Evolutionary conservation across 2,888 invertebrate genomes (phyloP).

Genomic region (Parnassius glacialis): DNA sequence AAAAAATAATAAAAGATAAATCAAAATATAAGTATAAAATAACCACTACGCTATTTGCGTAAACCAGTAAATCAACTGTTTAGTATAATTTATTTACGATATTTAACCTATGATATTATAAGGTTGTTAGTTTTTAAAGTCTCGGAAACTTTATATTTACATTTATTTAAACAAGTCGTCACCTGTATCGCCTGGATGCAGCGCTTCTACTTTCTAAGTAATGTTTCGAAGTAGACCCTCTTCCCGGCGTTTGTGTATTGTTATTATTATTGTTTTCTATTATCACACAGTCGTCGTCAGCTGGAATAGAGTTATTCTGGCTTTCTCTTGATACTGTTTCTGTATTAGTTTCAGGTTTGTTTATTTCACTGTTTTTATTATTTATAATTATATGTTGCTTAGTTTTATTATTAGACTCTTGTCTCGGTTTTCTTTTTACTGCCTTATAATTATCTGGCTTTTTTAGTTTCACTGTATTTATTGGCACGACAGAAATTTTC

Average conservation of each 20-base stretch:
- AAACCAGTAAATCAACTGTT: too few relatives aligned
- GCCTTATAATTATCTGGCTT: slow-evolving; percentile 36
- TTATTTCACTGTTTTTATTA: slow-evolving; percentile 20
- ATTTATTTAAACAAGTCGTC: too few relatives aligned
- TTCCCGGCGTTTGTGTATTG: slow-evolving; percentile 24
- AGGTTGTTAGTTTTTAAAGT: too few relatives aligned
- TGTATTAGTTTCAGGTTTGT: slow-evolving; percentile 1
- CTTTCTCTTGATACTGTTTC: slow-evolving; percentile 1
- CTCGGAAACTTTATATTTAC: too few relatives aligned
- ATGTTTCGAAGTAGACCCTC: slow-evolving; percentile 18
- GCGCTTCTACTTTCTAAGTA: slow-evolving; percentile 53
- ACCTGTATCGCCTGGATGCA: slow-evolving; percentile 56
- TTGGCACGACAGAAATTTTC: slow-evolving; percentile 53
- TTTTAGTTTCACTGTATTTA: slow-evolving; percentile 36
- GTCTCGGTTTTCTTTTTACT: slow-evolving; percentile 41
- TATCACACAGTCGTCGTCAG: slow-evolving; percentile 11
- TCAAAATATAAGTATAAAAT: too few relatives aligned
- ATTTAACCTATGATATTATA: too few relatives aligned
- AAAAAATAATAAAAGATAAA: too few relatives aligned
- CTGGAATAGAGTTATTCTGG: neutral
- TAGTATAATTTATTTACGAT: too few relatives aligned
- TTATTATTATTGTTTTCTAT: slow-evolving; percentile 28
- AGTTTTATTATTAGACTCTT: slow-evolving; percentile 18
- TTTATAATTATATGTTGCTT: slow-evolving; percentile 26
- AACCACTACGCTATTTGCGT: too few relatives aligned